Evolutionary conservation across 2,888 invertebrate species (phyloP), one percentile per base, ranked within the genome.

Genomic region (Aporophyla lueneburgensis): DNA sequence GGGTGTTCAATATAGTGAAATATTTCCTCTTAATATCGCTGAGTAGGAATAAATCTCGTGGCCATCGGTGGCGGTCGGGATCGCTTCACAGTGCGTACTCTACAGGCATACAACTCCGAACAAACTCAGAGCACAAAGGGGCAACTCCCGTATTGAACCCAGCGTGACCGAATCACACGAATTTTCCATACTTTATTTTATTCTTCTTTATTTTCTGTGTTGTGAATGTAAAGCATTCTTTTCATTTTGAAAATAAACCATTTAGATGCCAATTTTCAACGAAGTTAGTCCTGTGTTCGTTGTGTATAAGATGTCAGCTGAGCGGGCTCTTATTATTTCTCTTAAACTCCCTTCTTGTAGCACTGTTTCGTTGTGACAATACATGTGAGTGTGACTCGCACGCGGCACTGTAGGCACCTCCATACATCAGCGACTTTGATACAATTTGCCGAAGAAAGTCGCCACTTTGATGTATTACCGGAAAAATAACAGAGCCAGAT

Each of bases 401-500:
- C 66, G 58, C 49, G 59, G 66, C 40, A 10, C 71, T 62, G 43
- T 16, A 43, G 76, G 53, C 84, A 71, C 84, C 75, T 59, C 67
- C 93, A 93, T 93, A 94, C 92, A 93, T 94, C 93, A 93, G 90
- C 90, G 91, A 93, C 87, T 94, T 94, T 94, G 94, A 95, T 95
- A 95, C 93, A 94, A 95, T 95, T 95, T 94, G 94, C 93, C 93
- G 93, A 90, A 89, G 91, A 92, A 91, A 93, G 91, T 93, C 91
- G 92, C 92, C 92, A 90, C 91, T 94, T 93, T 94, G 94, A 94
- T 94, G 93, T 95, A 94, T 94, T 88, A 89, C 94, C 94, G 94
- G 94, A 94, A 95, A 94, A 94, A 94, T 94, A 94, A 95, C 93
- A 93, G 91, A 82, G 79, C 90, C 90, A 91, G 93, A 94, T 93